Evolutionary conservation across 2,888 invertebrate species (phyloP).

Genomic region (Sepioteuthis lessoniana): DNA sequence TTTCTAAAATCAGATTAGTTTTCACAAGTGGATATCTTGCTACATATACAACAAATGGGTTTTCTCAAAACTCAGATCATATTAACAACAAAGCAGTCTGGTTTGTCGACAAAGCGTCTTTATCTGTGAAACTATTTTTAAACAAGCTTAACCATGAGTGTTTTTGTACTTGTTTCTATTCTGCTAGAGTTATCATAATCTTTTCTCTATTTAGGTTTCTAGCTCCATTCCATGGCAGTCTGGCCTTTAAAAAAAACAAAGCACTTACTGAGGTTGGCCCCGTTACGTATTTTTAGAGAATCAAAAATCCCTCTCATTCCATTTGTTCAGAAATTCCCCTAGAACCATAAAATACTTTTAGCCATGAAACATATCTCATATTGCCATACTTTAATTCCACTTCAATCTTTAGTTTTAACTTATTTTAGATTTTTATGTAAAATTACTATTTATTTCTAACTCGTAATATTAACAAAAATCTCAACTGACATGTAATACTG

Average conservation of each 20-base stretch:
- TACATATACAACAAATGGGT: background rate
- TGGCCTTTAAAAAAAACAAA: slow-evolving; percentile 20
- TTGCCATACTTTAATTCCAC: background rate
- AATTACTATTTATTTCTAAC: no score
- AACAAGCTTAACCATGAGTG: background rate
- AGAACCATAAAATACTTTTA: background rate
- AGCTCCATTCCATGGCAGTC: slow-evolving; percentile 2
- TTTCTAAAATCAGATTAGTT: background rate
- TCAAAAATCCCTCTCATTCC: background rate
- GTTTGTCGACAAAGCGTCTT: background rate
- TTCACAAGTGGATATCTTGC: background rate
- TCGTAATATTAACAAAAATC: no score
- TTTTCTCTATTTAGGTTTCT: background rate
- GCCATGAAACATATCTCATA: background rate
- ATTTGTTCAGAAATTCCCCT: background rate
- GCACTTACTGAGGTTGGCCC: background rate
- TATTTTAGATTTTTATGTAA: no score
- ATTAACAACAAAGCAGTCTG: background rate
- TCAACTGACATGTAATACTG: no score
- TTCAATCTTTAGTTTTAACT: background rate
- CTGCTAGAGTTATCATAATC: background rate
- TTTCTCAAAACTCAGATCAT: background rate
- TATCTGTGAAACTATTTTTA: background rate
- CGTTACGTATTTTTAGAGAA: background rate
- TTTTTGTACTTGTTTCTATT: background rate